phyloP scores from a whole-genome alignment of 1,140 invertebrate species.

The Spodoptera frugiperda region DNA sequence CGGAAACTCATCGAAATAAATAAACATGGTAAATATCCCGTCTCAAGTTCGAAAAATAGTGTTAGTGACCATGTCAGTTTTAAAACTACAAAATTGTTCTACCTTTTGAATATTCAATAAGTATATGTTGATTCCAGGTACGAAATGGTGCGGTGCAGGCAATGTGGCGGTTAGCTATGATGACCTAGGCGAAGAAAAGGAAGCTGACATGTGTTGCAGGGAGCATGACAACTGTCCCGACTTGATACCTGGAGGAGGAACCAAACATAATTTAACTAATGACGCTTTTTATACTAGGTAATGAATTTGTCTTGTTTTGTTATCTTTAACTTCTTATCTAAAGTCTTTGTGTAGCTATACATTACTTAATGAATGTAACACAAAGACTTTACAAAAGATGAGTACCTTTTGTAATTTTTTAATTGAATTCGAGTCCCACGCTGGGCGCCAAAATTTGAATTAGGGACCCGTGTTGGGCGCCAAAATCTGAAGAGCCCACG shows the following conservation, averaged over 20 bases:
- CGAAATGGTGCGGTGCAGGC: constrained; percentile 91
- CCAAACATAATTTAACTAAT: constrained; percentile 89
- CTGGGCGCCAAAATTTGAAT: background rate
- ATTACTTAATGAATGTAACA: too few species aligned
- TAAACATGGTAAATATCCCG: too few species aligned
- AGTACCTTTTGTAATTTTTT: too few species aligned
- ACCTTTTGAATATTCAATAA: too few species aligned
- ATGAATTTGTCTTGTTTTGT: constrained; percentile 14
- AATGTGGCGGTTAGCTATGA: constrained; percentile 89
- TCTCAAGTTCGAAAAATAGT: too few species aligned
- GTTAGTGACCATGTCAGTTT: too few species aligned
- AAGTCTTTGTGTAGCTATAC: too few species aligned
- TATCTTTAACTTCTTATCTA: too few species aligned
- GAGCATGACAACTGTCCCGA: constrained; percentile 91
- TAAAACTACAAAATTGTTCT: too few species aligned
- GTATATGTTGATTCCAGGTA: constrained; percentile 71
- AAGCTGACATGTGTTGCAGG: constrained; percentile 92
- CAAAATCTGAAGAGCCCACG: background rate
- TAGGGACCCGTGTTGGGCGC: background rate
- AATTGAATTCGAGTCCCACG: background rate
- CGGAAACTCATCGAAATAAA: too few species aligned
- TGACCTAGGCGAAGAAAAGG: constrained; percentile 89
- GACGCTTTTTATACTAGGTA: constrained; percentile 87
- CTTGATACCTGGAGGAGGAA: constrained; percentile 86
- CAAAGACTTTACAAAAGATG: too few species aligned